phyloP scores from a whole-genome alignment of 2,797 vertebrate species.

The Tokudaia tokunoshimensis region DNA sequence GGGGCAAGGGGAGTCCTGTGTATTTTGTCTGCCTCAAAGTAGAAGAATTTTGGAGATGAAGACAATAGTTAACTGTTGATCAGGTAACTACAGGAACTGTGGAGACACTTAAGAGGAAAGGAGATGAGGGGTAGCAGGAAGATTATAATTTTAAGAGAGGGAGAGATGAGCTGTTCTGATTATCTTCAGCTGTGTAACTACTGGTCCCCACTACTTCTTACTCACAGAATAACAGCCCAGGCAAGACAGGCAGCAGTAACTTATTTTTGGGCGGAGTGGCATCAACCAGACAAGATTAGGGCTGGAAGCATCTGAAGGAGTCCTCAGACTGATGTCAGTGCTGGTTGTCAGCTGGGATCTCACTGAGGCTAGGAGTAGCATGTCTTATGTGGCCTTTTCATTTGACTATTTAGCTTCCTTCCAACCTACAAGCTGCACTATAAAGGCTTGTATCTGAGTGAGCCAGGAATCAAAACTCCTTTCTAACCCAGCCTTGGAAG shows the following conservation, averaged over 20 bases:
- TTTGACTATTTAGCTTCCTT: conserved; percentile 32
- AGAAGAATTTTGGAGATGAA: conserved; percentile 48
- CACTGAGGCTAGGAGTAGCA: conserved; percentile 21
- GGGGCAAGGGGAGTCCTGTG: background rate
- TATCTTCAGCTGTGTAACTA: background rate
- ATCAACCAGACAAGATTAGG: background rate
- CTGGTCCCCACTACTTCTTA: conserved; percentile 2
- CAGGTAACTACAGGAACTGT: background rate
- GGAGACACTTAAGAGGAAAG: background rate
- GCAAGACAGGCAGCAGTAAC: background rate
- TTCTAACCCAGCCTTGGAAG: conserved; percentile 14
- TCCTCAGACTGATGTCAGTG: conserved; percentile 28
- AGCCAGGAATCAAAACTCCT: background rate
- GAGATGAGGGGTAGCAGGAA: background rate
- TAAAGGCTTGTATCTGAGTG: background rate
- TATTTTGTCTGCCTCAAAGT: conserved; percentile 18
- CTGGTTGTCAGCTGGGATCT: conserved; percentile 54
- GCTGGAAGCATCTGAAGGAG: conserved; percentile 12
- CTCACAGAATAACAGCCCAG: background rate
- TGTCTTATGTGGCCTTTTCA: conserved; percentile 20
- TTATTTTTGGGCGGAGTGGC: conserved; percentile 17
- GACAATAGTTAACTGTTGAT: background rate
- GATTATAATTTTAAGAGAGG: background rate
- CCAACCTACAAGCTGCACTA: background rate
- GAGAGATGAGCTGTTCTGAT: background rate